These are phyloP conservation scores for Galagoides demidoff DNA, from an alignment of 2,797 vertebrate genomes.

Conservation along the genomic window DNA sequence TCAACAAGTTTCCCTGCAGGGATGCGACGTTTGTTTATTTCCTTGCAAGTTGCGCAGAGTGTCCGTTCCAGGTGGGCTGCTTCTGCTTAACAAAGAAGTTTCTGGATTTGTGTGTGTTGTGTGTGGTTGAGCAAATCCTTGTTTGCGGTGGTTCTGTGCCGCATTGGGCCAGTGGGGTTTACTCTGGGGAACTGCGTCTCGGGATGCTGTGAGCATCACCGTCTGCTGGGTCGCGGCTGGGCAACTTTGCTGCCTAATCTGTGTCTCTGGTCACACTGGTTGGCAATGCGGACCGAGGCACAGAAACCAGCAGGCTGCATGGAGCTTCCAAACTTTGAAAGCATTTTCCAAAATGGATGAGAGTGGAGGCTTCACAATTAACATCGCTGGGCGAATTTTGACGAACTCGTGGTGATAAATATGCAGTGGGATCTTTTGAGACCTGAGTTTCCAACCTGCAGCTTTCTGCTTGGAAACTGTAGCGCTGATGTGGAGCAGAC, in stretches of 20 bases:
- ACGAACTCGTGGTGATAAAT: background rate
- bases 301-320: background rate
- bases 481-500: background rate
- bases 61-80: background rate
- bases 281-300: background rate
- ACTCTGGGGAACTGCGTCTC: background rate
- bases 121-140: background rate
- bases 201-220: background rate
- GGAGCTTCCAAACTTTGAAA: slow-evolving; percentile 65
- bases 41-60: slow-evolving; percentile 67
- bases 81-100: slow-evolving; percentile 82
- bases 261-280: background rate
- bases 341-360: background rate
- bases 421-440: background rate
- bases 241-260: slow-evolving; percentile 9
- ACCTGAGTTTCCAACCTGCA: background rate
- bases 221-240: background rate
- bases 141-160: background rate
- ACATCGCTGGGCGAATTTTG: background rate
- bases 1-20: slow-evolving; percentile 84
- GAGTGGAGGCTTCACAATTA: background rate
- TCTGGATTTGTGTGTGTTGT: slow-evolving; percentile 1
- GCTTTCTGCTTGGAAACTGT: background rate
- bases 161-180: background rate
- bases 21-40: background rate